A percentile compares a stretch with the other conserved stretches of the same genome.
These are phyloP conservation scores for Tetropium fuscum DNA, from an alignment of 2,888 invertebrate species.

Conservation along the genomic window DNA sequence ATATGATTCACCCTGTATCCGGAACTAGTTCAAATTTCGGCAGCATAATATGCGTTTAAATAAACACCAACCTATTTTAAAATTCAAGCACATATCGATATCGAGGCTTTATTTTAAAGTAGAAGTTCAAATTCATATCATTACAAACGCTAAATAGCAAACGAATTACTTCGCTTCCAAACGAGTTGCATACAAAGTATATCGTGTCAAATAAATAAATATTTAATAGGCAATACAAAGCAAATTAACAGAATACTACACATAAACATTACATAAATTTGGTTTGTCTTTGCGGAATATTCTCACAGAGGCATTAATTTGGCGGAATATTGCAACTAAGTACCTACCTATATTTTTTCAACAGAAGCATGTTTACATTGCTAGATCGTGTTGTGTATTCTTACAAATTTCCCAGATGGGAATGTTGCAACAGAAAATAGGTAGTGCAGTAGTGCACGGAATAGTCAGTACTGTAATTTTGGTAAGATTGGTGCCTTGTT, in stretches of 20 bases:
- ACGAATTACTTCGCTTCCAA: slow-evolving; percentile 2
- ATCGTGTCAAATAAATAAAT: slow-evolving; percentile 15
- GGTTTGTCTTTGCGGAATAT: too few relatives aligned
- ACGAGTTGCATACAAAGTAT: slow-evolving; percentile 18
- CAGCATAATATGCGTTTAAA: background rate
- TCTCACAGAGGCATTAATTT: too few relatives aligned
- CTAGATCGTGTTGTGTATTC: too few relatives aligned
- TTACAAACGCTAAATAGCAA: slow-evolving; percentile 13
- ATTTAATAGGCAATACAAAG: slow-evolving; percentile 14
- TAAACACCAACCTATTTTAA: slow-evolving; percentile 7
- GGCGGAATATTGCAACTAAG: too few relatives aligned
- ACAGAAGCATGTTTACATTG: too few relatives aligned
- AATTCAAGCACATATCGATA: slow-evolving; percentile 3
- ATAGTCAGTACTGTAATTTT: too few relatives aligned
- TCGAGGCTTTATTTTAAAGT: slow-evolving; percentile 5
- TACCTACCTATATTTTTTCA: too few relatives aligned
- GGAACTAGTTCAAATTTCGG: slow-evolving; percentile 10
- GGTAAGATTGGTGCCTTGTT: too few relatives aligned
- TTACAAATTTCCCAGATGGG: too few relatives aligned
- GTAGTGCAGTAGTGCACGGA: too few relatives aligned
- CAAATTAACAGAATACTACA: slow-evolving; percentile 11
- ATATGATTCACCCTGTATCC: slow-evolving; percentile 4
- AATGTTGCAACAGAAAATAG: too few relatives aligned
- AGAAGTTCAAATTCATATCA: slow-evolving; percentile 15
- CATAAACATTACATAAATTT: slow-evolving; percentile 14